A percentile compares a stretch with the other conserved stretches of the same genome.
Conservation (phyloP, 2,797 vertebrate genomes). For the Anolis apletophallus region DNA sequence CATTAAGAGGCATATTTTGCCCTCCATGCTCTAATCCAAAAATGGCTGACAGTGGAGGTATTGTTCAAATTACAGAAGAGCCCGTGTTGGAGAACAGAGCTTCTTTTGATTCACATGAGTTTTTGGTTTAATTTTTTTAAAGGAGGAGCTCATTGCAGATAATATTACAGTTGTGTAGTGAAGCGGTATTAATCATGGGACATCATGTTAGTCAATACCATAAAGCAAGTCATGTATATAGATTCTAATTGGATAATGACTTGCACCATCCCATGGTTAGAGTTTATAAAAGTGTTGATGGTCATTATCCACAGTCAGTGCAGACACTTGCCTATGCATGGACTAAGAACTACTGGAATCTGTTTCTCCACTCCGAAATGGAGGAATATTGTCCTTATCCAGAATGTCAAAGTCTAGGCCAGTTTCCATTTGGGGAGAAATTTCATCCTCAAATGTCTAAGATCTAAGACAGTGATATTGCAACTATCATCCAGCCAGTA, state of each 20-base stretch:
- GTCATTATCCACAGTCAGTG: too few species aligned
- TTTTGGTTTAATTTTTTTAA: conserved; percentile 25
- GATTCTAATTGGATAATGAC: not conserved
- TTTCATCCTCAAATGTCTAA: not conserved
- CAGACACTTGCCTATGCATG: not conserved
- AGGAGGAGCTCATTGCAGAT: conserved; percentile 34
- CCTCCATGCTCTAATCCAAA: not conserved
- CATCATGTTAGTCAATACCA: not conserved
- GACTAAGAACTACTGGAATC: not conserved
- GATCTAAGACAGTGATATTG: not conserved
- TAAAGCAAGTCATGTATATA: not conserved
- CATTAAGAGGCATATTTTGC: not conserved
- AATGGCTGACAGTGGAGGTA: not conserved
- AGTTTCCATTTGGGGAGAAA: not conserved
- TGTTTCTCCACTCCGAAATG: not conserved
- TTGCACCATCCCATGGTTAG: not conserved
- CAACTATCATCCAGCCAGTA: too few species aligned
- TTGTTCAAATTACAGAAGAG: conserved; percentile 11
- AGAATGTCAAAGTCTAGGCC: not conserved
- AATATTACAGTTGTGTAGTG: conserved; percentile 46
- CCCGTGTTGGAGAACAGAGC: conserved; percentile 8
- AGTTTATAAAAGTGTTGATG: not conserved
- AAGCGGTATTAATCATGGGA: not conserved
- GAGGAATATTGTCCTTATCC: not conserved
- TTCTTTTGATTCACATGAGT: conserved; percentile 29